phyloP scores from a whole-genome alignment of 2,113 vertebrate genomes.

The Corapipo altera region DNA sequence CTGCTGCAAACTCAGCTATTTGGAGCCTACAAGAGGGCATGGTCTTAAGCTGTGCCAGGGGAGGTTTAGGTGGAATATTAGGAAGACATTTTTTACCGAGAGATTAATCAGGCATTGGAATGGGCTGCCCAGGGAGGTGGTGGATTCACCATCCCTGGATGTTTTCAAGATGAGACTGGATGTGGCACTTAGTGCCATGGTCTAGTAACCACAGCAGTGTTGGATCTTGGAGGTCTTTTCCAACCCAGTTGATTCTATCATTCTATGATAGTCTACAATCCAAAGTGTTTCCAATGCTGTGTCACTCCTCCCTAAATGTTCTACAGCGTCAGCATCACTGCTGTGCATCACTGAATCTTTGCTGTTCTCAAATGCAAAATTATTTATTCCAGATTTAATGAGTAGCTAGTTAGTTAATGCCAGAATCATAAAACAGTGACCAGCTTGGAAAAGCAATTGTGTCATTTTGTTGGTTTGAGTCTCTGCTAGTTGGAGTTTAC shows the following conservation, averaged over 20 bases:
- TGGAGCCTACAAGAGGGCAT: neutral
- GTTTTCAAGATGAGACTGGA: no score
- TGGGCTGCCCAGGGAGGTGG: no score
- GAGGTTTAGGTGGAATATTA: no score
- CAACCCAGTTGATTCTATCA: no score
- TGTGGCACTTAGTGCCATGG: no score
- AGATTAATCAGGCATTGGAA: no score
- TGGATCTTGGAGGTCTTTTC: no score
- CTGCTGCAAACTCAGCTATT: neutral
- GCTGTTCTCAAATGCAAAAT: neutral
- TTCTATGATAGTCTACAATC: neutral
- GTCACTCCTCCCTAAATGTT: neutral
- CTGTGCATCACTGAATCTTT: neutral
- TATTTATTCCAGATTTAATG: neutral
- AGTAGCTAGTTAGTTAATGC: neutral
- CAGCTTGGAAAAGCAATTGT: neutral
- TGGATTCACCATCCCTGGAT: no score
- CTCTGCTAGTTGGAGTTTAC: neutral
- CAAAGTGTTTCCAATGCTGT: neutral
- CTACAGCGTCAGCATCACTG: neutral
- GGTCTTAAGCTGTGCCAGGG: no score
- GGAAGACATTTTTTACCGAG: no score
- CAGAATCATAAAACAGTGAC: neutral
- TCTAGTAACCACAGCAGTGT: no score
- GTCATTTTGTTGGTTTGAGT: neutral